Evolutionary conservation across 2,888 invertebrate species (phyloP).

Genomic region (Plagodis pulveraria): DNA sequence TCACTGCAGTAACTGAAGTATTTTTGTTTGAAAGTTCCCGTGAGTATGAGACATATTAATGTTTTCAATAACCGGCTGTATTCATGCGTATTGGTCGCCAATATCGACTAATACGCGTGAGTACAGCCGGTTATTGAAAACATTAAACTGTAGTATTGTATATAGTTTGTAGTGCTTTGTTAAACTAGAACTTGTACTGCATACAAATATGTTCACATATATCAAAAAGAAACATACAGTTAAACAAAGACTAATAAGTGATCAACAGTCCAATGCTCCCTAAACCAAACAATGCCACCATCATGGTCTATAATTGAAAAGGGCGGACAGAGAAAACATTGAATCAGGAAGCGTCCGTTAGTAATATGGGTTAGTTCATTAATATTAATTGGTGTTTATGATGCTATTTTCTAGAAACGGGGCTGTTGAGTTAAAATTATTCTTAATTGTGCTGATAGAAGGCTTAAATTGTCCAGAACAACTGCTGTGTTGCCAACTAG

Average conservation of each 20-base stretch:
- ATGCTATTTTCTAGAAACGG: conserved; percentile 49
- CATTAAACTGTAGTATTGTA: too few species aligned
- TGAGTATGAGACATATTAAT: too few species aligned
- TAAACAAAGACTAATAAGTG: conserved; percentile 25
- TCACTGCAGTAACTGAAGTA: too few species aligned
- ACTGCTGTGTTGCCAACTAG: too few species aligned
- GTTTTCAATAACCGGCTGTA: too few species aligned
- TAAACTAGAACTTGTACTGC: neutral
- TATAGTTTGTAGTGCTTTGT: too few species aligned
- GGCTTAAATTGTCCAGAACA: too few species aligned
- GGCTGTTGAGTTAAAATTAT: neutral
- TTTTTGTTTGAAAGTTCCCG: too few species aligned
- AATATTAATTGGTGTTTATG: conserved; percentile 71
- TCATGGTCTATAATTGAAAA: conserved; percentile 29
- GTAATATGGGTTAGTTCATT: conserved; percentile 60
- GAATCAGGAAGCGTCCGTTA: conserved; percentile 63
- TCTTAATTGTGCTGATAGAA: neutral
- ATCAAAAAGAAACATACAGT: conserved; percentile 3
- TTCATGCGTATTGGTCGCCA: too few species aligned
- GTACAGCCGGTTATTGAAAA: too few species aligned
- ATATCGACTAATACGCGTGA: too few species aligned
- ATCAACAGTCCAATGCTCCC: conserved; percentile 22
- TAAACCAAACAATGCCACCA: conserved; percentile 15
- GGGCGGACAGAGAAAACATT: conserved; percentile 33
- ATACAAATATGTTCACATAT: conserved; percentile 1